Conservation (phyloP, 1,140 invertebrate genomes). For the Scylla paramamosain region DNA sequence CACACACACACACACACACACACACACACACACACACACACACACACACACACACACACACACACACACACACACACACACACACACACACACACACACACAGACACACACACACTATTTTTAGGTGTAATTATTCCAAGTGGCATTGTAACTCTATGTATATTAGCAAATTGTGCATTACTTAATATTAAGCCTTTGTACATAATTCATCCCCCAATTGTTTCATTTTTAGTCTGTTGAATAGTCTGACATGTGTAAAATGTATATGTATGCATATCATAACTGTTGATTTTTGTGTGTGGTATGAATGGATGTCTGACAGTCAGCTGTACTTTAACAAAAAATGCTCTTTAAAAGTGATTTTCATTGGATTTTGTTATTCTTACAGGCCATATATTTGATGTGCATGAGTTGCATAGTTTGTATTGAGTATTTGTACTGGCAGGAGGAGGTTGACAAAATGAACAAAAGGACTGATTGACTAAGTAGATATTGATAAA, state of each 20-base stretch:
- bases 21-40: too few relatives aligned
- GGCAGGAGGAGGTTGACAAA: too few relatives aligned
- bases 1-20: too few relatives aligned
- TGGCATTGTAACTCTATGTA: neutral
- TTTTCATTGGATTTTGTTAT: neutral
- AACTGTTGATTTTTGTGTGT: neutral
- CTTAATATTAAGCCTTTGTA: neutral
- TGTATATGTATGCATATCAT: neutral
- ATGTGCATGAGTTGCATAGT: neutral
- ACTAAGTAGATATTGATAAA: too few relatives aligned
- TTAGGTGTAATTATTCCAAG: neutral
- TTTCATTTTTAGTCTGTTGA: neutral
- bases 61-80: too few relatives aligned
- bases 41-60: too few relatives aligned
- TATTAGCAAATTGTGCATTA: neutral
- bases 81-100: neutral
- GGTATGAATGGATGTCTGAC: neutral
- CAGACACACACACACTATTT: neutral
- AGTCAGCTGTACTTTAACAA: neutral
- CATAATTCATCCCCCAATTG: neutral
- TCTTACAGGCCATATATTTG: neutral
- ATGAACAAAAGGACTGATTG: too few relatives aligned
- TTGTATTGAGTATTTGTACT: too few relatives aligned
- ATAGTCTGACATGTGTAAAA: neutral
- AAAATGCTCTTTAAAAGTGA: neutral